Conservation (phyloP, 2,113 vertebrate species). For the Nyctibius bracteatus region DNA sequence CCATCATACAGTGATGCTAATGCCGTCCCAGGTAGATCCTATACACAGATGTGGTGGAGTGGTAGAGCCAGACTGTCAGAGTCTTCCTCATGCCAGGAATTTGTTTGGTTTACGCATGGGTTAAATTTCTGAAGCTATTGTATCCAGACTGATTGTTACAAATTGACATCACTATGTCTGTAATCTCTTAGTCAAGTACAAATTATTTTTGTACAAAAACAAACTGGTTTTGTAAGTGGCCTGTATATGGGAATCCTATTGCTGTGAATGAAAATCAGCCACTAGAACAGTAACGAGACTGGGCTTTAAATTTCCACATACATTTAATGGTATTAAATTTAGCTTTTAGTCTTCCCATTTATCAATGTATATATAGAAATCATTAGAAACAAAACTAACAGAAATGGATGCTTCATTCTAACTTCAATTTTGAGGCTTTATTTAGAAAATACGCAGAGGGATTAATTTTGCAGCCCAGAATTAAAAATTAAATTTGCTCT, state of each 20-base stretch:
- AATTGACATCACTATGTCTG: background rate
- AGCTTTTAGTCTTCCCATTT: background rate
- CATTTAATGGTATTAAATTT: background rate
- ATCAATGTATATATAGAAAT: slow-evolving; percentile 37
- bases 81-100: accelerated
- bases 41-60: no score
- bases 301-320: background rate
- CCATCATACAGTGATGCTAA: accelerated
- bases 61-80: background rate
- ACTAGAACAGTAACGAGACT: background rate
- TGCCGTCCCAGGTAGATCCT: background rate
- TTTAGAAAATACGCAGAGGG: slow-evolving; percentile 41
- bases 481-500: slow-evolving; percentile 41
- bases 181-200: background rate
- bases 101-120: background rate
- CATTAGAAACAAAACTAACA: background rate
- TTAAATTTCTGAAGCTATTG: background rate
- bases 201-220: no score
- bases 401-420: background rate
- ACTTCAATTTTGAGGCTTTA: slow-evolving; percentile 25
- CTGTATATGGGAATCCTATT: background rate
- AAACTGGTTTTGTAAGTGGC: background rate
- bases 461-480: slow-evolving; percentile 42
- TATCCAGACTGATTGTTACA: background rate
- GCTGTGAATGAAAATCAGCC: background rate